These are phyloP conservation scores for Sebastes umbrosus DNA, from an alignment of 2,797 vertebrate species.

Conservation along the genomic window DNA sequence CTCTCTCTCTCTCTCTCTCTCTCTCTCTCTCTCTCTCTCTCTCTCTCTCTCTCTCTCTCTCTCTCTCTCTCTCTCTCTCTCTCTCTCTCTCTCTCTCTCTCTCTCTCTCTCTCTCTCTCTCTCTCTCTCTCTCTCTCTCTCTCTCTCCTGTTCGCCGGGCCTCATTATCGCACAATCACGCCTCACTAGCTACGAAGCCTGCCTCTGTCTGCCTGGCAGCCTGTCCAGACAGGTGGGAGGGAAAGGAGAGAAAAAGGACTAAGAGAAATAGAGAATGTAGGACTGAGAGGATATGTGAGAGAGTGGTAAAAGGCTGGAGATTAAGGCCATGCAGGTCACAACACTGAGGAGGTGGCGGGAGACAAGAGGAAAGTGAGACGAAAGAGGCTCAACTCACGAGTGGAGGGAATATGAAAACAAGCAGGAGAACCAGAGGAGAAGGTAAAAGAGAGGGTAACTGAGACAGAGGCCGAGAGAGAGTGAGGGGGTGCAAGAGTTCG, in stretches of 20 bases:
- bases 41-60: constrained; percentile 3
- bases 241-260: constrained; percentile 8
- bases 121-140: constrained; percentile 10
- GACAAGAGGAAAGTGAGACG: not conserved
- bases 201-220: constrained; percentile 45
- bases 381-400: not conserved
- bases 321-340: not conserved
- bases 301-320: not conserved
- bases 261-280: constrained; percentile 3
- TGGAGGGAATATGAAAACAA: not conserved
- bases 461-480: constrained; percentile 43
- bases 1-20: constrained; percentile 14
- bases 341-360: constrained; percentile 8
- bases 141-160: constrained; percentile 19
- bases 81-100: too few species aligned
- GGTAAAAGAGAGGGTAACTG: constrained; percentile 42
- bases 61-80: too few species aligned
- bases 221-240: constrained; percentile 62
- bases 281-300: constrained; percentile 6
- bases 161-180: constrained; percentile 66
- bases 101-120: constrained; percentile 25
- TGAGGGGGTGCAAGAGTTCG: constrained; percentile 31
- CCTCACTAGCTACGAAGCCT: constrained; percentile 44
- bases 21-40: constrained; percentile 10
- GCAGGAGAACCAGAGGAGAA: not conserved